These are phyloP conservation scores for Lypha dubia DNA, from an alignment of 2,888 invertebrate species.

Conservation along the genomic window DNA sequence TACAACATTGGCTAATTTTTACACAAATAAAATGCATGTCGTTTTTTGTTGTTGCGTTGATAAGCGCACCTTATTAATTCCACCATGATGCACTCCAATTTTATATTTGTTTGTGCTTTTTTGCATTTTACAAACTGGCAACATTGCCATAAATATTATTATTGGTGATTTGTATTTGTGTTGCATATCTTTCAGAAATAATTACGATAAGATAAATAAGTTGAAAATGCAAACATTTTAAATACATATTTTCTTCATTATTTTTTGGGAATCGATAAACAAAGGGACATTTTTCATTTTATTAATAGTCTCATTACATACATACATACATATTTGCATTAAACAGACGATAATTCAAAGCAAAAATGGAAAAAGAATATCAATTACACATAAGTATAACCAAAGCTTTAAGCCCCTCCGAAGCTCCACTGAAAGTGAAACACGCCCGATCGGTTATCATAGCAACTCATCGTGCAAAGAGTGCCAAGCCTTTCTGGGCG, in stretches of 20 bases:
- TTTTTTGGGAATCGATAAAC: conserved; percentile 29
- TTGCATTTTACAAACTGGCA: conserved; percentile 37
- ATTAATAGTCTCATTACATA: neutral
- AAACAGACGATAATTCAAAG: neutral
- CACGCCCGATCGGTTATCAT: conserved; percentile 98
- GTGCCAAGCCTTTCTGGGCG: conserved; percentile 95
- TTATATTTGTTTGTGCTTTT: neutral
- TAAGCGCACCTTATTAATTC: no score
- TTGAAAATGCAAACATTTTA: conserved; percentile 44
- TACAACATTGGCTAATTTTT: no score
- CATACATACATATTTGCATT: neutral
- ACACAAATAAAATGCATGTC: no score
- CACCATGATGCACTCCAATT: conserved; percentile 37
- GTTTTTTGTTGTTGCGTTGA: no score
- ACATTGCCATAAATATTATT: conserved; percentile 45
- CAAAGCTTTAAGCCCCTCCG: conserved; percentile 96
- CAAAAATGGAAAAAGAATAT: conserved; percentile 66
- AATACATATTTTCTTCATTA: conserved; percentile 33
- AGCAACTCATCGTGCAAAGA: conserved; percentile 96
- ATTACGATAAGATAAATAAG: conserved; percentile 51
- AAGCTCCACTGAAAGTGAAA: conserved; percentile 98
- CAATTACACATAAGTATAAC: conserved; percentile 90
- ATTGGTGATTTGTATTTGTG: conserved; percentile 27
- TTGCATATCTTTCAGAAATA: conserved; percentile 24
- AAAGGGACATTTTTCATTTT: conserved; percentile 13